Evolutionary conservation across 2,888 invertebrate species (phyloP), one percentile per base, ranked within the genome.

Genomic region (Odontothrips loti): DNA sequence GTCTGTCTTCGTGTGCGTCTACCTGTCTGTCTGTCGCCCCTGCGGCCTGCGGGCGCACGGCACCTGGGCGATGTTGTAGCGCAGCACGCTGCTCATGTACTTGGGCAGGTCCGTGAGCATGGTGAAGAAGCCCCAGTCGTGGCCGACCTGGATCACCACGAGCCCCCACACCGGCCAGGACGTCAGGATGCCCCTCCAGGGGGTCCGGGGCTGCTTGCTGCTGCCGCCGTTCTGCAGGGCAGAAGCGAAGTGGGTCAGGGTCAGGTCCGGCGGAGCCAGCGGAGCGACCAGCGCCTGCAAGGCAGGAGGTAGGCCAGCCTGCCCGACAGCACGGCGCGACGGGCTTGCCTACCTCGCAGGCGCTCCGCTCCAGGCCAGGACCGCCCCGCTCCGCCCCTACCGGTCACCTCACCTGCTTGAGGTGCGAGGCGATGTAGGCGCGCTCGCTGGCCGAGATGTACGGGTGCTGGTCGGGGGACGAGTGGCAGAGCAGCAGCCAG

Each of bases 41-140:
- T 48, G 48, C 58, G 58, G 20, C 58, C 51, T 51, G n/a, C n/a
- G 68, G 27, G 23, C 23, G 23, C 68, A 12, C 27, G 47, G 68
- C 83, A 86, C 86, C 83, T 91, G 87, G 84, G 90, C 89, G 80
- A 93, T 91, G 85, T 92, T 90, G 86, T 92, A 92, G 84, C 91
- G 90, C 79, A 93, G 86, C 10, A 93, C 91, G 82, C 91, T 91
- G 68, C 90, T 91, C 91, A 93, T 91, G 86, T 92, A 93, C 84
- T 91, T 92, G 0, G 93, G 93, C 17, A 93, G 87, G 85, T 93
- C 92, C 0, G 92, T 92, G 34, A 93, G 90, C 90, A 93, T 91
- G 17, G 92, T 92, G 86, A 92, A 93, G 85, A 92, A 91, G 10
- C 92, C 92, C 91, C 92, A 93, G 85, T 92, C 92, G 86, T 93